Evolutionary conservation across 2,888 invertebrate species (phyloP), one percentile per base, ranked within the genome.

Genomic region (Eudasyphora cyanicolor): DNA sequence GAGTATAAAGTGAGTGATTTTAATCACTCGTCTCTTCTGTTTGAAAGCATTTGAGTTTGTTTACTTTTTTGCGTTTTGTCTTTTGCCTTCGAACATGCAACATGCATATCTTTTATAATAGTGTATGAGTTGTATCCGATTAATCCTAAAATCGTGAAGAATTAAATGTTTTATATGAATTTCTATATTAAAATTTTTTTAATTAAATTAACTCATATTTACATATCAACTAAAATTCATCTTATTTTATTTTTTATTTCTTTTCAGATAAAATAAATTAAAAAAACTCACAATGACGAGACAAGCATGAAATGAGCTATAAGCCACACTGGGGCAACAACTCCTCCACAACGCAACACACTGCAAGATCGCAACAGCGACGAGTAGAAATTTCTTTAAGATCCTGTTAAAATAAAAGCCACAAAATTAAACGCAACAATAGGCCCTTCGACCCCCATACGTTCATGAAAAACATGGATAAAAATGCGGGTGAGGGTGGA

Each of bases 401-500:
- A 51, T 70, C 77, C 70, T 38, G 86, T 79, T 83, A 85, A 80
- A 51, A 54, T 76, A 84, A 84, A 84, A 81, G 78, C 81, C 84
- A 86, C 87, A 87, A 87, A 87, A 87, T 87, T 87, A 87, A 87
- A 87, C 87, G 87, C 79, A 87, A 87, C 85, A 87, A 86, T 77
- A 87, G 87, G 78, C 84, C 84, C 84, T 84, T 84, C 78, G 84
- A 84, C 81, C 84, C 84, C 84, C 84, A 84, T 84, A 81, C 84
- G 67, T 84, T 84, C 84, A 89, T 89, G 88, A 88, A 89, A 88
- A 91, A 89, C 89, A 96, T 96, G 96, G 96, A 96, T 93, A 96
- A 96, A 95, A 96, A 95, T 94, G 95, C 95, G 92, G 94, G 95
- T 92, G 94, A 95, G 92, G 84, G 84, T 84, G 84, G 84, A 81